Evolutionary conservation across 1,140 invertebrate species (phyloP).

Genomic region (Vanessa atalanta): DNA sequence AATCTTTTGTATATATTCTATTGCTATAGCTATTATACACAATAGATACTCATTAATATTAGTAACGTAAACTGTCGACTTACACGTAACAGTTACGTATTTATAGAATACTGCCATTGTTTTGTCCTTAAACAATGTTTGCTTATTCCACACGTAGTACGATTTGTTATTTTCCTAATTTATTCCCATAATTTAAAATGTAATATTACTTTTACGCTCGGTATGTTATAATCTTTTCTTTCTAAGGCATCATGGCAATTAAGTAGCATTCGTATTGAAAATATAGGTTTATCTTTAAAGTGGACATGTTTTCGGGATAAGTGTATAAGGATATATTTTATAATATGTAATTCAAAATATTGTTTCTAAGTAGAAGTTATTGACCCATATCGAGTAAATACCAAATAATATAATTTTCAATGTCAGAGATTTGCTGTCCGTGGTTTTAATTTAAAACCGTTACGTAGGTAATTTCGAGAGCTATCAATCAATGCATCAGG

Average conservation of each 20-base stretch:
- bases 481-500: slow-evolving; percentile 9
- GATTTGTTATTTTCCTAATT: neutral
- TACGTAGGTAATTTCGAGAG: slow-evolving; percentile 4
- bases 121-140: neutral
- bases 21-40: no score
- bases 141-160: neutral
- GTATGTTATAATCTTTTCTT: no score
- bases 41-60: neutral
- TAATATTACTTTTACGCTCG: no score
- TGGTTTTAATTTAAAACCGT: slow-evolving; percentile 16
- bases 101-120: neutral
- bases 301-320: no score
- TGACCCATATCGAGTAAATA: neutral
- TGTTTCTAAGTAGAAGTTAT: neutral
- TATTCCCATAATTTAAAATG: neutral
- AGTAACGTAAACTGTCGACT: neutral
- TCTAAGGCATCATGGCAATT: no score
- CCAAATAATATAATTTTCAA: neutral
- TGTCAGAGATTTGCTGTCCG: neutral
- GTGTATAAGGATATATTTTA: no score
- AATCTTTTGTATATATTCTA: no score
- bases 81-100: slow-evolving; percentile 5
- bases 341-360: no score
- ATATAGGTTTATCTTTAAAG: no score
- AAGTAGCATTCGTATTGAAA: no score